These are phyloP conservation scores for Drosophila cardini DNA, from an alignment of 1,140 invertebrate genomes.

Conservation along the genomic window DNA sequence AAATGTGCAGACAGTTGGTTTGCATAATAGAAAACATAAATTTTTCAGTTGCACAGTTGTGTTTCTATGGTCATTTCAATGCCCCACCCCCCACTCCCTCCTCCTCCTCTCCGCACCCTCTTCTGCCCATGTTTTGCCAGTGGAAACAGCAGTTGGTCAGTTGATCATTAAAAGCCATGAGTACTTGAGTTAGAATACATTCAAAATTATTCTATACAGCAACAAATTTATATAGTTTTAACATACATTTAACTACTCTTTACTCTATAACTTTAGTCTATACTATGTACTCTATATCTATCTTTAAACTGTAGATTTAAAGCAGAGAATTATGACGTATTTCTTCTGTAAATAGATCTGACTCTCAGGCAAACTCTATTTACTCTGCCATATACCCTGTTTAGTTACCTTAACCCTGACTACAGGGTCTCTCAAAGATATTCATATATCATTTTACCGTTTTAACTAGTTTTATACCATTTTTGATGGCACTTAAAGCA, in stretches of 20 bases:
- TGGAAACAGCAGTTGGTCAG: constrained; percentile 2
- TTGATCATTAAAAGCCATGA: constrained; percentile 22
- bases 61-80: constrained; percentile 6
- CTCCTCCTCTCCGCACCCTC: neutral
- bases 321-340: too few species aligned
- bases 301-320: too few species aligned
- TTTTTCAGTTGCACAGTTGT: constrained; percentile 54
- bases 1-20: constrained; percentile 47
- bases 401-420: neutral
- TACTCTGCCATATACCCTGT: too few species aligned
- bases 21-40: constrained; percentile 75
- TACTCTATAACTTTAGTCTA: too few species aligned
- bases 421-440: neutral
- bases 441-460: neutral
- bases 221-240: neutral
- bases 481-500: constrained; percentile 48
- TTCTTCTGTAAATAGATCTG: too few species aligned
- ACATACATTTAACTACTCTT: too few species aligned
- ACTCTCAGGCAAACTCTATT: too few species aligned
- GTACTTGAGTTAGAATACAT: constrained; percentile 5
- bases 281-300: too few species aligned
- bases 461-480: constrained; percentile 33
- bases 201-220: constrained; percentile 9
- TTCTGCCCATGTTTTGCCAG: neutral
- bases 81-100: neutral